Percentiles rank a stretch among this genome's conserved stretches.
These are phyloP conservation scores for Lasioglossum albipes DNA, from an alignment of 1,140 invertebrate species.

Conservation along the genomic window DNA sequence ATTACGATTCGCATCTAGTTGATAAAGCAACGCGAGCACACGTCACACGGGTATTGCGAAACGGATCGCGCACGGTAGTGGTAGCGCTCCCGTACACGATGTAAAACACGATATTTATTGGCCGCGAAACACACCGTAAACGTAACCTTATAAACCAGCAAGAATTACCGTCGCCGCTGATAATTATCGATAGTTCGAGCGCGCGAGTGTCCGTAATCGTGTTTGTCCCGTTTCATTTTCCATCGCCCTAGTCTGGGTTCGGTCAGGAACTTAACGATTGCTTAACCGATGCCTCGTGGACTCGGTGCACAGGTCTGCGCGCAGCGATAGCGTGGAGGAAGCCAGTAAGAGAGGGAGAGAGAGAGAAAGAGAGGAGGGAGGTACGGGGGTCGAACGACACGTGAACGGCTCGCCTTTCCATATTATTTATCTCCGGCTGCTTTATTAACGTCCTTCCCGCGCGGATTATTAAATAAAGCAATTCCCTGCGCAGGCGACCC, in stretches of 20 bases:
- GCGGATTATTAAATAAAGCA: conserved; percentile 78
- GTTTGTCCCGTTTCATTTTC: conserved; percentile 16
- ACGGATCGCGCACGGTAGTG: not conserved
- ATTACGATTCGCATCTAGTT: not conserved
- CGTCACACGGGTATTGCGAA: not conserved
- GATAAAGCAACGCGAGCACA: not conserved
- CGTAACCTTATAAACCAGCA: conserved; percentile 4
- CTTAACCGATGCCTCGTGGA: conserved; percentile 39
- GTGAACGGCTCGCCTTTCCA: conserved; percentile 71
- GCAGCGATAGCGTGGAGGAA: no score
- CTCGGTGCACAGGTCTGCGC: not conserved
- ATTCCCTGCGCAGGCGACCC: conserved; percentile 69
- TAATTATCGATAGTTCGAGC: conserved; percentile 7
- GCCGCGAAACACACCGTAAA: not conserved
- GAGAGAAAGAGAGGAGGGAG: not conserved
- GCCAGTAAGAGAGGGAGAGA: not conserved
- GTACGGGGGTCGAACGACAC: conserved; percentile 53
- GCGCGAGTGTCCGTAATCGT: conserved; percentile 9
- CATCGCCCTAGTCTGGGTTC: not conserved
- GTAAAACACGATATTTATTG: conserved; percentile 3
- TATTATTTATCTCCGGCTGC: conserved; percentile 72
- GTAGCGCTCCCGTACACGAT: not conserved
- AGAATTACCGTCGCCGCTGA: conserved; percentile 12
- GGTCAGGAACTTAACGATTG: conserved; percentile 21
- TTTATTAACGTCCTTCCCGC: conserved; percentile 75